Percentiles rank a stretch among this genome's conserved stretches.
Evolutionary conservation across 2,888 invertebrate genomes (phyloP).

Genomic region (Alcis repandata): DNA sequence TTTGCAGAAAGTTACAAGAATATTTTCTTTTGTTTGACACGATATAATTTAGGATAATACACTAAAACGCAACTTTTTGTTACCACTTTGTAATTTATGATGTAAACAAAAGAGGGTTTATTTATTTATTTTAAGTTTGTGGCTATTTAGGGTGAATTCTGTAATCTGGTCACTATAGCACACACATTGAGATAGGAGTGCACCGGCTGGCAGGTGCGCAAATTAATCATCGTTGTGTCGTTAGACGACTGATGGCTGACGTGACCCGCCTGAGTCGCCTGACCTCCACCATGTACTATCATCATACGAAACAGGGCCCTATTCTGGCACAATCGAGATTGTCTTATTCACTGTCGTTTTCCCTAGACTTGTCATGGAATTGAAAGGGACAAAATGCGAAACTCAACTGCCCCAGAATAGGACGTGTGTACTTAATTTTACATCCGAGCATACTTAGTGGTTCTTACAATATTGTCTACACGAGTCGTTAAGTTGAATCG

Average conservation of each 20-base stretch:
- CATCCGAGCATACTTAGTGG: neutral
- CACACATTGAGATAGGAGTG: too few species aligned
- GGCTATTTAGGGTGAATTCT: too few species aligned
- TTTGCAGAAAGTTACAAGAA: too few species aligned
- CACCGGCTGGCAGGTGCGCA: too few species aligned
- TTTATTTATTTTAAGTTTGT: too few species aligned
- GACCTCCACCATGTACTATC: conserved; percentile 31
- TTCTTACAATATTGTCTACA: neutral
- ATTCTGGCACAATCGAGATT: neutral
- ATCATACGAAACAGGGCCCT: neutral
- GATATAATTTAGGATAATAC: too few species aligned
- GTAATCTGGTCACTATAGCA: too few species aligned
- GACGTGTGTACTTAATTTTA: neutral
- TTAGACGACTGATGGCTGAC: conserved; percentile 32
- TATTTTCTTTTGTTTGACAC: too few species aligned
- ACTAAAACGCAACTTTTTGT: too few species aligned
- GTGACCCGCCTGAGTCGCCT: conserved; percentile 29
- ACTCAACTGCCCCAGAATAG: too few species aligned
- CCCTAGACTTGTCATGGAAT: neutral
- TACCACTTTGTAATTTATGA: too few species aligned
- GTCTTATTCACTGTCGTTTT: neutral
- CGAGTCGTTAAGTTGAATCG: conserved; percentile 17
- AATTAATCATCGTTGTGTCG: conserved; percentile 14
- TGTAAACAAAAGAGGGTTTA: too few species aligned
- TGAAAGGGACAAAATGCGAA: neutral